Evolutionary conservation across 2,888 invertebrate species (phyloP).

Genomic region (Actias luna): DNA sequence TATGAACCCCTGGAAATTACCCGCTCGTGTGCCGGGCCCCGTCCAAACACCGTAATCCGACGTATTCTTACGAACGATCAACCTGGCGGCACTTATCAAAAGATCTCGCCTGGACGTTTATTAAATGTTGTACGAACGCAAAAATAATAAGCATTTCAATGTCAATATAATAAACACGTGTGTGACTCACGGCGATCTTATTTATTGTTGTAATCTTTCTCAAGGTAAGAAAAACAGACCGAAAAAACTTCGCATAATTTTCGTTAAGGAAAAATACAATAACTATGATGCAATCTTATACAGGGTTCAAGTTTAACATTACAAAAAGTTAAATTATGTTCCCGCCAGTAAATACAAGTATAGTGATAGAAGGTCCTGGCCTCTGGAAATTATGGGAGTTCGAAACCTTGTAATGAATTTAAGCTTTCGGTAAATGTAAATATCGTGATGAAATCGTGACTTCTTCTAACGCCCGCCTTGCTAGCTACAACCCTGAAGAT

Average conservation of each 20-base stretch:
- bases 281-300: neutral
- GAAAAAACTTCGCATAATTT: neutral
- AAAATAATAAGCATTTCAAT: conserved; percentile 20
- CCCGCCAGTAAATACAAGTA: no score
- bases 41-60: neutral
- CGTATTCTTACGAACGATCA: neutral
- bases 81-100: conserved; percentile 1
- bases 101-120: neutral
- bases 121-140: neutral
- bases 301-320: neutral
- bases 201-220: conserved; percentile 1
- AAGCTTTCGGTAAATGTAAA: no score
- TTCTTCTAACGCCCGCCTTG: no score
- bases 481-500: no score
- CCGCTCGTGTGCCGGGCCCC: neutral
- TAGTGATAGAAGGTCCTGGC: no score
- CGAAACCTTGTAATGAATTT: no score
- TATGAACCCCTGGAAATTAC: neutral
- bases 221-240: neutral
- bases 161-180: conserved; percentile 17
- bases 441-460: no score
- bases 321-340: no score
- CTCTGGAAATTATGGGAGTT: no score
- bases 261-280: neutral
- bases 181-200: conserved; percentile 14